Conservation (phyloP, 2,113 vertebrate species). For the Tragelaphus buxtoni region DNA sequence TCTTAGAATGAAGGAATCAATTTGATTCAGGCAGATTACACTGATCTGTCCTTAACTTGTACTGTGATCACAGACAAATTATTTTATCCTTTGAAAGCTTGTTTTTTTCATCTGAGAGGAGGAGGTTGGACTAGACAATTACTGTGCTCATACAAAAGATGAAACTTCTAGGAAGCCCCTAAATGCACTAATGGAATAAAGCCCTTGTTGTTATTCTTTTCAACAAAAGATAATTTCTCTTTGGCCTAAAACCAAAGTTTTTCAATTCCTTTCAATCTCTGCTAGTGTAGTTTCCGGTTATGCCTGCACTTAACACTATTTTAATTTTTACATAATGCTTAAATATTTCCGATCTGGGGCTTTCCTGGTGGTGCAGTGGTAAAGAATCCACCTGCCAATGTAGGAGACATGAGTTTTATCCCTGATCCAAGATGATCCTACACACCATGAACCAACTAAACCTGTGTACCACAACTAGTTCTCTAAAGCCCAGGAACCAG, state of each 20-base stretch:
- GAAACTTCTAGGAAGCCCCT: background rate
- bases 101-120: slow-evolving; percentile 11
- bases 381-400: background rate
- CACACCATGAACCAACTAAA: background rate
- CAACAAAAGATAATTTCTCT: background rate
- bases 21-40: background rate
- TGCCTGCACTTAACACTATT: background rate
- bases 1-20: background rate
- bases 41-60: background rate
- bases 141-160: background rate
- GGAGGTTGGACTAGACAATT: background rate
- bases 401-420: background rate
- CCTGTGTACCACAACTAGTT: background rate
- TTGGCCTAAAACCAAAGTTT: background rate
- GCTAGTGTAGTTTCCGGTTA: background rate
- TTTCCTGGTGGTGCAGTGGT: background rate
- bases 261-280: background rate
- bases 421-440: background rate
- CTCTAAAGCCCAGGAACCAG: background rate
- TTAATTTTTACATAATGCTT: slow-evolving; percentile 12
- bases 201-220: background rate
- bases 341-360: background rate
- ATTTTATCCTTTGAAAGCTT: background rate
- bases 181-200: background rate
- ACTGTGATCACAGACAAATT: background rate